Evolutionary conservation across 2,888 invertebrate genomes (phyloP).

Genomic region (Hedychridium roseum): DNA sequence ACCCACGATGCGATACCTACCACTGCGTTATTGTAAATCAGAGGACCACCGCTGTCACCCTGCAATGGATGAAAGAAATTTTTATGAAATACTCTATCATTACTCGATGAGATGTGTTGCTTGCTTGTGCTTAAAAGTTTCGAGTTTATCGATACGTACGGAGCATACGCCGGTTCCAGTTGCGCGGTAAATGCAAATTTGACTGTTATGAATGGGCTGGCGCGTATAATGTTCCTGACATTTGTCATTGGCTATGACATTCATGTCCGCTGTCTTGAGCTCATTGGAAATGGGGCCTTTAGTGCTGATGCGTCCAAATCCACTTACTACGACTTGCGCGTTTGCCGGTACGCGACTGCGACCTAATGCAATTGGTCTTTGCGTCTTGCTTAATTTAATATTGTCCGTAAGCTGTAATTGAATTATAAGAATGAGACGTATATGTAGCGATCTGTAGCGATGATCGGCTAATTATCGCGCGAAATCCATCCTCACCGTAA

Average conservation of each 20-base stretch:
- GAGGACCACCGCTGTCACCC: conserved; percentile 39
- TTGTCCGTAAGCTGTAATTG: too few species aligned
- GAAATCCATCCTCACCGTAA: conserved; percentile 25
- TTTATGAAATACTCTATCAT: neutral
- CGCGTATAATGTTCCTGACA: conserved; percentile 9
- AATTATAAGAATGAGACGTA: neutral
- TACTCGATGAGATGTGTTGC: neutral
- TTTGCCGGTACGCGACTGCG: neutral
- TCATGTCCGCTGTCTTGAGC: conserved; percentile 22
- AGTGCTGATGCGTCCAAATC: conserved; percentile 21
- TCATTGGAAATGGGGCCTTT: neutral
- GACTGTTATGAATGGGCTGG: conserved; percentile 1
- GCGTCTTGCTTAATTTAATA: too few species aligned
- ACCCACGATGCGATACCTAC: conserved; percentile 32
- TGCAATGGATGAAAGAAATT: conserved; percentile 12
- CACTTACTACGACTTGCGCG: conserved; percentile 11
- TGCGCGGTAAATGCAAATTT: conserved; percentile 6
- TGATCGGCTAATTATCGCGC: neutral
- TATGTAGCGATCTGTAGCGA: conserved; percentile 7
- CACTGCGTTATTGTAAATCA: conserved; percentile 21
- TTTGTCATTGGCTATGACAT: neutral
- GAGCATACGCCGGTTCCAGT: conserved; percentile 21
- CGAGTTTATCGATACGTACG: conserved; percentile 7
- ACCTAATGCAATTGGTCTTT: conserved; percentile 25
- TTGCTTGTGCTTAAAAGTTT: neutral